Conservation (phyloP, 2,888 invertebrate species). For the Tribolium freemani region DNA sequence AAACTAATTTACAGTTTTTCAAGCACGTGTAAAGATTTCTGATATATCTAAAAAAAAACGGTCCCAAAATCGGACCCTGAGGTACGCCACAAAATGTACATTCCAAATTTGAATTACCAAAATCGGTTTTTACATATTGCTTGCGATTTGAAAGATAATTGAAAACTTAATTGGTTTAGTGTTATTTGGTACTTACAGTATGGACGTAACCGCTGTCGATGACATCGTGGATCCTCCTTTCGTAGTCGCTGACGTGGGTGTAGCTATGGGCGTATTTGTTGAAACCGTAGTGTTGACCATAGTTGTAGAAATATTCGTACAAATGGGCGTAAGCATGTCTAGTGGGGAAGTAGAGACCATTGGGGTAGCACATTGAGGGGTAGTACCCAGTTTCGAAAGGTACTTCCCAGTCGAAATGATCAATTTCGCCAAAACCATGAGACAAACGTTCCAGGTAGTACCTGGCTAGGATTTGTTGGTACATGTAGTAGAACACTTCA, state of each 20-base stretch:
- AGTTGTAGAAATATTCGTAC: slow-evolving; percentile 66
- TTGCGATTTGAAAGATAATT: too few species aligned
- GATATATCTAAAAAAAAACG: too few species aligned
- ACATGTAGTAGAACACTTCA: slow-evolving; percentile 75
- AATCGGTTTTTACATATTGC: too few species aligned
- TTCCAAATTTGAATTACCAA: too few species aligned
- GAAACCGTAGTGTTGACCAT: slow-evolving; percentile 56
- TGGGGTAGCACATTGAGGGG: slow-evolving; percentile 75
- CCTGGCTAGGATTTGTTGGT: slow-evolving; percentile 79
- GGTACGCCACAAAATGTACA: too few species aligned
- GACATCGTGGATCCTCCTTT: slow-evolving; percentile 72
- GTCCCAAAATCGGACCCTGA: too few species aligned
- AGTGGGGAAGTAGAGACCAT: slow-evolving; percentile 76
- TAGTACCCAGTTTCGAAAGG: slow-evolving; percentile 74
- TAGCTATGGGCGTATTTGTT: slow-evolving; percentile 70
- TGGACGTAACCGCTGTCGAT: slow-evolving; percentile 71
- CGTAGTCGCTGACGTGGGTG: slow-evolving; percentile 66
- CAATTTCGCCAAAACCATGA: slow-evolving; percentile 77
- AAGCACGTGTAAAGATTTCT: too few species aligned
- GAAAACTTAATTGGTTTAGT: not conserved
- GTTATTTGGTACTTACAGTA: slow-evolving; percentile 50
- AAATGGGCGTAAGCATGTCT: slow-evolving; percentile 74
- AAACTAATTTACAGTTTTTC: too few species aligned
- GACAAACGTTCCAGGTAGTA: slow-evolving; percentile 84
- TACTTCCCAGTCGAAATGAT: slow-evolving; percentile 71